Evolutionary conservation across 2,888 invertebrate species (phyloP).

Genomic region (Andrena bicolor): DNA sequence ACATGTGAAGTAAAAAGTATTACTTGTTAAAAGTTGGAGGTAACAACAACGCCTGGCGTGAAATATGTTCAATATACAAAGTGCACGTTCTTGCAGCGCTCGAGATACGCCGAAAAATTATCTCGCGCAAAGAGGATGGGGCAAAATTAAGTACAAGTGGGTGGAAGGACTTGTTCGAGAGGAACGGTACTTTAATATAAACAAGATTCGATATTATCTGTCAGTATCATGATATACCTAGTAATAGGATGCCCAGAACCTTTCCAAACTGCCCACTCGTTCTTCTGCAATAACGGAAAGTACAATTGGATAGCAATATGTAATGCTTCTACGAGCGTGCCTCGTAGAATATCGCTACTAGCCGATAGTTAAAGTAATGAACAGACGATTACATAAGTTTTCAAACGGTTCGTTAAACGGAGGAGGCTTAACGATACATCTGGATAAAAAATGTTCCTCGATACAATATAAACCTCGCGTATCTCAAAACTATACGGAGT

Average conservation of each 20-base stretch:
- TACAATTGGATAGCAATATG: slow-evolving; percentile 45
- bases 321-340: slow-evolving; percentile 28
- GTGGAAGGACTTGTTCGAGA: slow-evolving; percentile 45
- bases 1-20: background rate
- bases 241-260: slow-evolving; percentile 54
- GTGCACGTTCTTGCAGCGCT: background rate
- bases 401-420: slow-evolving; percentile 9
- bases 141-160: slow-evolving; percentile 36
- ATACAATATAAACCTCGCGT: slow-evolving; percentile 14
- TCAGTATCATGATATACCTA: slow-evolving; percentile 53
- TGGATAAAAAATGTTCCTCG: slow-evolving; percentile 16
- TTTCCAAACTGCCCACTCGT: slow-evolving; percentile 53
- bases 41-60: background rate
- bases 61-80: background rate
- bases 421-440: slow-evolving; percentile 13
- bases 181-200: slow-evolving; percentile 62
- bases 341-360: slow-evolving; percentile 26
- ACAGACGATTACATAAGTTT: slow-evolving; percentile 20
- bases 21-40: slow-evolving; percentile 1
- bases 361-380: slow-evolving; percentile 5
- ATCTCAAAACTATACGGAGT: slow-evolving; percentile 12
- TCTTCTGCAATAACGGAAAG: slow-evolving; percentile 44
- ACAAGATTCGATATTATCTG: slow-evolving; percentile 60
- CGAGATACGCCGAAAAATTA: background rate
- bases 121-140: background rate